Percentiles rank a stretch among this genome's conserved stretches.
Evolutionary conservation across 2,797 vertebrate genomes (phyloP).

Genomic region (Benthosema pterotum): DNA sequence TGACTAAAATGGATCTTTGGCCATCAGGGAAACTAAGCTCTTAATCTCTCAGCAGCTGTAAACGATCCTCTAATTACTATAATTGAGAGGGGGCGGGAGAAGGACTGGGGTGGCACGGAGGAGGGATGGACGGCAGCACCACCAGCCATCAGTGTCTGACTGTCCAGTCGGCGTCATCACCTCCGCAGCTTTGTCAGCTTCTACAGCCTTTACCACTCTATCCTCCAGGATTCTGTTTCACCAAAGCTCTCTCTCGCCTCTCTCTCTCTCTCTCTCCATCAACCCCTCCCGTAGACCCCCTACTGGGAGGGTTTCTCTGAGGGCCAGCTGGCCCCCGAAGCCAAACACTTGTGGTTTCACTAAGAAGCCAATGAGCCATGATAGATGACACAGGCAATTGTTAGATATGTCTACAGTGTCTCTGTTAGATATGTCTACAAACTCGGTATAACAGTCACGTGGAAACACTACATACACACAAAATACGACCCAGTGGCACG

Average conservation of each 20-base stretch:
- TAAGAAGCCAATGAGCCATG: not conserved
- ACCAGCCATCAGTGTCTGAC: conserved; percentile 43
- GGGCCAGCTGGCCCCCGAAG: conserved; percentile 1
- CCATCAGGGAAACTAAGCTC: conserved; percentile 45
- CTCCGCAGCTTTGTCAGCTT: conserved; percentile 35
- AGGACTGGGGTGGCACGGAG: conserved; percentile 40
- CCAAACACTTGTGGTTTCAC: conserved; percentile 19
- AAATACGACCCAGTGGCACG: conserved; percentile 20
- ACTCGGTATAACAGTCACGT: no score
- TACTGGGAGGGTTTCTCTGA: conserved; percentile 34
- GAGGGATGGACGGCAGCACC: conserved; percentile 35
- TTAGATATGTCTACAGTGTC: no score
- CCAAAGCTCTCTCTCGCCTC: conserved; percentile 4
- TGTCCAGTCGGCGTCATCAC: conserved; percentile 54
- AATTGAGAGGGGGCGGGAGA: conserved; percentile 60
- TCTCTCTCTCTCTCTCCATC: conserved; percentile 1
- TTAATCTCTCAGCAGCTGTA: conserved; percentile 62
- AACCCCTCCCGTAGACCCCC: conserved; percentile 17
- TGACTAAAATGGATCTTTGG: conserved; percentile 7
- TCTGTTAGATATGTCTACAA: no score
- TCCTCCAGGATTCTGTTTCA: conserved; percentile 56
- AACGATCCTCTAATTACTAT: conserved; percentile 66
- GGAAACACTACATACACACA: no score
- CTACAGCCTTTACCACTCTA: conserved; percentile 44
- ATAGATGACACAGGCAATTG: not conserved